phyloP scores from a whole-genome alignment of 37 sponge, comb jelly and placozoan species.

The Axinella damicornis region DNA sequence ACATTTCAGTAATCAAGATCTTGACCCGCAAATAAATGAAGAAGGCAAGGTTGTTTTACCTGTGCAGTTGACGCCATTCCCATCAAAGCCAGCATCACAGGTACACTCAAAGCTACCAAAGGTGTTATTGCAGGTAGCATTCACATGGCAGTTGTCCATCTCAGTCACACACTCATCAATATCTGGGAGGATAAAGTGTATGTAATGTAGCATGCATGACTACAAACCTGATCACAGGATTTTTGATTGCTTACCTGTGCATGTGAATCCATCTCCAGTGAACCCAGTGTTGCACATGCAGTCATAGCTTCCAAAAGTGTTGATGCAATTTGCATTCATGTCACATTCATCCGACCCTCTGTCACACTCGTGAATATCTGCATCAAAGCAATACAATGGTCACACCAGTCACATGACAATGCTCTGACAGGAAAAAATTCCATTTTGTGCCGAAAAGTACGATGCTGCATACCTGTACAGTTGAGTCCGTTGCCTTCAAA shows the following conservation, averaged over 20 bases:
- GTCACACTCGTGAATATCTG: conserved; percentile 64
- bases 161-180: conserved; percentile 28
- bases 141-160: background rate
- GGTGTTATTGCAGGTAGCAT: conserved; percentile 14
- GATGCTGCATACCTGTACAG: conserved; percentile 28
- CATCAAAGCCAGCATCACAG: no score
- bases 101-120: conserved; percentile 21
- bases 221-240: no score
- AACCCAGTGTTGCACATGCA: conserved; percentile 45
- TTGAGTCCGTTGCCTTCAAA: conserved; percentile 20
- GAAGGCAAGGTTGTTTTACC: no score
- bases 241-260: background rate
- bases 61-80: conserved; percentile 1
- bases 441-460: background rate
- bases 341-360: background rate
- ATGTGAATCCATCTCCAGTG: conserved; percentile 25
- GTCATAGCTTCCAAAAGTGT: conserved; percentile 47
- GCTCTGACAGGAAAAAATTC: no score
- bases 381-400: no score
- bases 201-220: background rate
- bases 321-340: conserved; percentile 26
- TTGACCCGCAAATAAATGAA: no score
- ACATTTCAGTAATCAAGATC: no score
- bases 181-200: conserved; percentile 9
- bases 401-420: no score